phyloP scores from a whole-genome alignment of 2,888 invertebrate species.

The Thereva nobilitata region DNA sequence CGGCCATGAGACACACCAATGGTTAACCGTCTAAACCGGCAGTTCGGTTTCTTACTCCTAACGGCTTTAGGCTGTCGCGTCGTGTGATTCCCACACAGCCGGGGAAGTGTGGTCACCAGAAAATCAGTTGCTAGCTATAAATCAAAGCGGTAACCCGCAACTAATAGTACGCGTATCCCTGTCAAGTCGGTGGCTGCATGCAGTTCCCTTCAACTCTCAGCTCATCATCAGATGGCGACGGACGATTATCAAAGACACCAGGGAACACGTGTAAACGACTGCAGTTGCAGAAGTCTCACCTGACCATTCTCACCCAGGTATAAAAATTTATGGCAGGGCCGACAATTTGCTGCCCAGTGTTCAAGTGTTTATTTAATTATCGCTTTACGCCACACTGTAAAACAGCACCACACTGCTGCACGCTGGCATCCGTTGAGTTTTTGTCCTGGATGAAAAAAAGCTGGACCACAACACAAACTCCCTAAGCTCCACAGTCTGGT shows the following conservation, averaged over 20 bases:
- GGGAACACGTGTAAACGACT: conserved; percentile 30
- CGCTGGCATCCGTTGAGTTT: conserved; percentile 8
- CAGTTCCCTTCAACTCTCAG: conserved; percentile 3
- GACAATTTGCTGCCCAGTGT: conserved; percentile 26
- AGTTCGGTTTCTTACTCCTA: neutral
- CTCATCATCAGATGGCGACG: conserved; percentile 27
- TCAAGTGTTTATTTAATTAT: conserved; percentile 36
- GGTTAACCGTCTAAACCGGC: conserved; percentile 7
- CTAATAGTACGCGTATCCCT: conserved; percentile 20
- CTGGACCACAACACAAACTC: too few relatives aligned
- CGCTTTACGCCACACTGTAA: conserved; percentile 32
- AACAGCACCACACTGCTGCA: conserved; percentile 15
- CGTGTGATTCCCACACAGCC: conserved; percentile 8
- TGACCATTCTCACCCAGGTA: conserved; percentile 15
- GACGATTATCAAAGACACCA: conserved; percentile 27
- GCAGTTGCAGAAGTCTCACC: conserved; percentile 14
- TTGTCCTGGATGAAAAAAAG: conserved; percentile 2
- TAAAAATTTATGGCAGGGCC: conserved; percentile 27
- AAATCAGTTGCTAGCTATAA: conserved; percentile 19
- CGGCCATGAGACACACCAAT: conserved; percentile 4
- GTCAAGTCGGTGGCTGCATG: neutral
- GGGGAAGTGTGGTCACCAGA: conserved; percentile 14
- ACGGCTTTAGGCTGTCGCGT: neutral
- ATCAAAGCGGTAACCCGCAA: conserved; percentile 27
- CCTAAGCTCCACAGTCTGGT: too few relatives aligned